Percentiles rank a stretch among this genome's conserved stretches.
These are phyloP conservation scores for Pseudeuparius sepicola DNA, from an alignment of 2,888 invertebrate species.

Conservation along the genomic window DNA sequence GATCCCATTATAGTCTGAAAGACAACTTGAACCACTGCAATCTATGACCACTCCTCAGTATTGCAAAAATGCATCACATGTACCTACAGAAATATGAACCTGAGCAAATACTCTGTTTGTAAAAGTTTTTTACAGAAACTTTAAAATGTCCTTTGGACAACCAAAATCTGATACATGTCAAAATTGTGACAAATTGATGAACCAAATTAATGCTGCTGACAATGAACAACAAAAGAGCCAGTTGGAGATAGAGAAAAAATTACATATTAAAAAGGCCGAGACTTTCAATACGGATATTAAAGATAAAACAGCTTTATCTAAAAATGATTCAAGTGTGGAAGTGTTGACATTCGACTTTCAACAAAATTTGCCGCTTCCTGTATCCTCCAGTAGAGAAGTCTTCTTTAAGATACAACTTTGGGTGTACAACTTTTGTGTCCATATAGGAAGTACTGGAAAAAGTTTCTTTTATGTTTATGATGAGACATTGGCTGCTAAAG, in stretches of 20 bases:
- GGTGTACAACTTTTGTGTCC: constrained; percentile 22
- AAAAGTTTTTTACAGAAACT: constrained; percentile 17
- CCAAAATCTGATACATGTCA: constrained; percentile 17
- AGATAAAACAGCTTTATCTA: constrained; percentile 14
- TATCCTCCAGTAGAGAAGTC: constrained; percentile 20
- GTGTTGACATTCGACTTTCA: constrained; percentile 19
- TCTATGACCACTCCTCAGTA: no score
- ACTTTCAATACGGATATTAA: constrained; percentile 14
- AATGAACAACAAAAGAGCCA: constrained; percentile 10
- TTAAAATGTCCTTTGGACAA: constrained; percentile 18
- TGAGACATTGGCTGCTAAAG: constrained; percentile 18
- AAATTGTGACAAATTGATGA: constrained; percentile 16
- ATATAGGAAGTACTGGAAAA: constrained; percentile 19
- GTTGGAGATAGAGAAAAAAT: constrained; percentile 12
- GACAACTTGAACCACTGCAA: no score
- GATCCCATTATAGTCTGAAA: no score
- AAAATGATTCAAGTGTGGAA: constrained; percentile 14
- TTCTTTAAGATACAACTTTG: constrained; percentile 21
- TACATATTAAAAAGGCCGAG: constrained; percentile 15
- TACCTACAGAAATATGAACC: no score
- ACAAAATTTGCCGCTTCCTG: constrained; percentile 22
- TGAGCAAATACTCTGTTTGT: no score
- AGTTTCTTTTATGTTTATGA: constrained; percentile 20
- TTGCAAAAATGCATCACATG: no score
- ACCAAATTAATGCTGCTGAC: constrained; percentile 14